Percentiles rank a stretch among this genome's conserved stretches.
Evolutionary conservation across 2,888 invertebrate species (phyloP).

Genomic region (Tiphia femorata): DNA sequence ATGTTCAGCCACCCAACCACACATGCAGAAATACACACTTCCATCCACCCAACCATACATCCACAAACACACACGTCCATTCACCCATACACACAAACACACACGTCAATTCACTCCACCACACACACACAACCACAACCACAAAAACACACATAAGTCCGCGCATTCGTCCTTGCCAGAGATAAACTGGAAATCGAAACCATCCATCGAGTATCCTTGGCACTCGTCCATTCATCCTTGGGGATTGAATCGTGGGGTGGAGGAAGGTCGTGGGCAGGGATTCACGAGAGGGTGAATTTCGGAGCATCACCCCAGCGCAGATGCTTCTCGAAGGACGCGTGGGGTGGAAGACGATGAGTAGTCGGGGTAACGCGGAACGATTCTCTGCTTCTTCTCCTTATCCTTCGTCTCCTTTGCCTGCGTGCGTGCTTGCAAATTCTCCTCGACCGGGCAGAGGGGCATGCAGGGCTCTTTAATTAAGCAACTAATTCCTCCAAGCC

Average conservation of each 20-base stretch:
- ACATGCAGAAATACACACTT: no score
- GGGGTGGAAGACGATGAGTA: background rate
- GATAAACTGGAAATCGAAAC: constrained; percentile 41
- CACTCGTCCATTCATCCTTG: constrained; percentile 32
- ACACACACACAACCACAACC: no score
- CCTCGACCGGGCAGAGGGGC: background rate
- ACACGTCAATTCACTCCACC: no score
- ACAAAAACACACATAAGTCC: no score
- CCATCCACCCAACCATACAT: no score
- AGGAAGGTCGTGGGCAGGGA: constrained; percentile 12
- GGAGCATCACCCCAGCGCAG: constrained; percentile 3
- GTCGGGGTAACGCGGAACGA: no score
- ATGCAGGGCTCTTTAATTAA: constrained; percentile 40
- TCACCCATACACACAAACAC: no score
- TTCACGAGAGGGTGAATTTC: background rate
- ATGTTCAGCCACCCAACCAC: no score
- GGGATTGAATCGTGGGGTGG: constrained; percentile 28
- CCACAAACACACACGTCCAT: no score
- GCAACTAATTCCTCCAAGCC: constrained; percentile 39
- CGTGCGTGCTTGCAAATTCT: no score
- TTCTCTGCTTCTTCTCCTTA: no score
- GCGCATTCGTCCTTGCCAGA: constrained; percentile 11
- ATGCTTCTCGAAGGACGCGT: background rate
- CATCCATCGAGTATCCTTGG: constrained; percentile 37
- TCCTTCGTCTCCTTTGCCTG: no score